phyloP scores from a whole-genome alignment of 1,140 invertebrate genomes.

The Myzus persicae region DNA sequence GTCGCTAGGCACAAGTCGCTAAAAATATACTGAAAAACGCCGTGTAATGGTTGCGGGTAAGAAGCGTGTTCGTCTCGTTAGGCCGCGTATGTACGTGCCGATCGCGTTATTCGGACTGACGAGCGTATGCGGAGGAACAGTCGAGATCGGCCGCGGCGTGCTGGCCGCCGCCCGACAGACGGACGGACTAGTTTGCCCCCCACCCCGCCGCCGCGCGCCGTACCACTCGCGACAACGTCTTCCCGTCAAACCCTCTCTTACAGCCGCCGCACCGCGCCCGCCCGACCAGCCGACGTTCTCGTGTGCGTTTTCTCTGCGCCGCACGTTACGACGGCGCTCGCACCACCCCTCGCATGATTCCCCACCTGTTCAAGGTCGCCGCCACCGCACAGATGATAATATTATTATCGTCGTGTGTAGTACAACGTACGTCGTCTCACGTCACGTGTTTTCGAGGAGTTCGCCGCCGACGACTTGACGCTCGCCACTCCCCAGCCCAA shows the following conservation, averaged over 20 bases:
- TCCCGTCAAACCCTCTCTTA: background rate
- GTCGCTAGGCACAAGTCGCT: conserved; percentile 31
- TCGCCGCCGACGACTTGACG: too few relatives aligned
- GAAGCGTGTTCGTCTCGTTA: background rate
- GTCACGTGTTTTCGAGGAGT: background rate
- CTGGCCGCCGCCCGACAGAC: background rate
- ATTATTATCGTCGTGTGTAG: conserved; percentile 3
- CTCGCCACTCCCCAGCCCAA: background rate
- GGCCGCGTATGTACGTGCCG: conserved; percentile 5
- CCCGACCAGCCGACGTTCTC: background rate
- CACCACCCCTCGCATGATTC: background rate
- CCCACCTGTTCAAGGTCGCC: conserved; percentile 30
- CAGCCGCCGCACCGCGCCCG: background rate
- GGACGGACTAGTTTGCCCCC: conserved; percentile 31
- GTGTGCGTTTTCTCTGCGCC: conserved; percentile 10
- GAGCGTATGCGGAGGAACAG: background rate
- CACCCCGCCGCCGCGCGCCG: background rate
- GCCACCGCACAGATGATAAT: background rate
- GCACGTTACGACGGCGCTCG: background rate
- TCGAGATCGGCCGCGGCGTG: conserved; percentile 32
- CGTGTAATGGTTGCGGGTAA: background rate
- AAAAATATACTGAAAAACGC: background rate
- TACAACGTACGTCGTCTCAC: background rate
- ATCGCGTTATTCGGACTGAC: conserved; percentile 48
- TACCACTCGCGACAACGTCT: background rate